Percentiles rank a stretch among this genome's conserved stretches.
These are phyloP conservation scores for Psettodes erumei DNA, from an alignment of 2,113 vertebrate species.

Conservation along the genomic window DNA sequence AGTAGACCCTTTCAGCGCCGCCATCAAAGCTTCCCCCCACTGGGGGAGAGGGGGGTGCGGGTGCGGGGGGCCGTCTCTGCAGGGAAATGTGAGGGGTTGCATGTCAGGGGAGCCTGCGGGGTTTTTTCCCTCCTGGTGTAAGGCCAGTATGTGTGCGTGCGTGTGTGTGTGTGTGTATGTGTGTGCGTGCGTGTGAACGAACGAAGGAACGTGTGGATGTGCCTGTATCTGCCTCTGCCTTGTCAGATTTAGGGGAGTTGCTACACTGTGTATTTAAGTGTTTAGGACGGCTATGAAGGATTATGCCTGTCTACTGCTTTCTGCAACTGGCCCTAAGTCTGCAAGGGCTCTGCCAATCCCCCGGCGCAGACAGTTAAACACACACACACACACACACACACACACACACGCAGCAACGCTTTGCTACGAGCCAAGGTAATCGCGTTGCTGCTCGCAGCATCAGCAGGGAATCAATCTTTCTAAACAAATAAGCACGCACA, in stretches of 20 bases:
- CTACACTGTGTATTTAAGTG: conserved; percentile 76
- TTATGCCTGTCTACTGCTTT: conserved; percentile 75
- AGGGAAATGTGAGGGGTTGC: conserved; percentile 78
- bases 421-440: conserved; percentile 75
- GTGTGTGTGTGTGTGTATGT: conserved; percentile 14
- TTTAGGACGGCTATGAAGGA: conserved; percentile 77
- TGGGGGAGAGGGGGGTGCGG: conserved; percentile 49
- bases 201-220: conserved; percentile 16
- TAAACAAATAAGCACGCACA: conserved; percentile 76
- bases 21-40: conserved; percentile 74
- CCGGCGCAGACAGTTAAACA: conserved; percentile 52
- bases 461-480: conserved; percentile 82
- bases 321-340: conserved; percentile 72
- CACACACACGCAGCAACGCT: conserved; percentile 46
- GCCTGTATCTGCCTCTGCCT: conserved; percentile 56
- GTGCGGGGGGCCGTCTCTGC: conserved; percentile 59
- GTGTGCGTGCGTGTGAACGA: conserved; percentile 4
- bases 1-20: conserved; percentile 82
- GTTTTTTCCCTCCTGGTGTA: conserved; percentile 66
- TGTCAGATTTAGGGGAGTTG: conserved; percentile 75
- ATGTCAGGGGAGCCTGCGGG: conserved; percentile 75
- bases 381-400: conserved; percentile 45
- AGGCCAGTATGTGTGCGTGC: conserved; percentile 56
- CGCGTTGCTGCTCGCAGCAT: conserved; percentile 75
- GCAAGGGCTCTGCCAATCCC: conserved; percentile 70